These are phyloP conservation scores for Camponotus fellah DNA, from an alignment of 2,888 invertebrate species.

Conservation along the genomic window DNA sequence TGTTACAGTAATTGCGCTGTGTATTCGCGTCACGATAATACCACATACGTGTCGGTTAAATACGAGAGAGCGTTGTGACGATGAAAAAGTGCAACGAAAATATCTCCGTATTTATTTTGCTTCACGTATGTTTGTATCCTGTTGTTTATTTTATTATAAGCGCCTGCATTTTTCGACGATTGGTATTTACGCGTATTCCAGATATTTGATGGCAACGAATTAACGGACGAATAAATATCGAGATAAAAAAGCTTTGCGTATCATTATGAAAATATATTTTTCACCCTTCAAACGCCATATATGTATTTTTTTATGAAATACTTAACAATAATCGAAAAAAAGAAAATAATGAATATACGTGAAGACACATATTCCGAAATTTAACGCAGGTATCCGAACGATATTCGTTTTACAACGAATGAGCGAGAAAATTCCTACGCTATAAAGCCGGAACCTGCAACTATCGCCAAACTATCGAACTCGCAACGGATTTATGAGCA, in stretches of 20 bases:
- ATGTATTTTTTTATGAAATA: neutral
- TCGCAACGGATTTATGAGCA: conserved; percentile 55
- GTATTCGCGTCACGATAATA: conserved; percentile 21
- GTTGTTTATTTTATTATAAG: conserved; percentile 19
- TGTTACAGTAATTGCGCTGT: conserved; percentile 14
- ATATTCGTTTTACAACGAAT: neutral
- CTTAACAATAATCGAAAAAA: neutral
- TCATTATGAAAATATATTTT: neutral
- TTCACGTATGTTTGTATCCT: neutral
- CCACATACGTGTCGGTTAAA: neutral
- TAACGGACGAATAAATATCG: conserved; percentile 13
- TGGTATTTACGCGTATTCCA: neutral
- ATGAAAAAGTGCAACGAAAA: neutral
- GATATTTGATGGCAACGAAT: neutral
- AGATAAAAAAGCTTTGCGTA: neutral
- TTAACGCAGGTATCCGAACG: neutral
- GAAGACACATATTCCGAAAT: neutral
- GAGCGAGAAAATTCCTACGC: neutral
- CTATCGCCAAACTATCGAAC: conserved; percentile 33
- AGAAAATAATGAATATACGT: neutral
- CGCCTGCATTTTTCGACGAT: neutral
- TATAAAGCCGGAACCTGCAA: neutral
- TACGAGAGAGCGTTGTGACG: too few species aligned
- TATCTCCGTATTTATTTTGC: conserved; percentile 20
- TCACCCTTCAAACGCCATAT: neutral